A percentile compares a stretch with the other conserved stretches of the same genome.
phyloP scores from a whole-genome alignment of 35 echinoderm and acorn worm species.

The Diadema setosum region DNA sequence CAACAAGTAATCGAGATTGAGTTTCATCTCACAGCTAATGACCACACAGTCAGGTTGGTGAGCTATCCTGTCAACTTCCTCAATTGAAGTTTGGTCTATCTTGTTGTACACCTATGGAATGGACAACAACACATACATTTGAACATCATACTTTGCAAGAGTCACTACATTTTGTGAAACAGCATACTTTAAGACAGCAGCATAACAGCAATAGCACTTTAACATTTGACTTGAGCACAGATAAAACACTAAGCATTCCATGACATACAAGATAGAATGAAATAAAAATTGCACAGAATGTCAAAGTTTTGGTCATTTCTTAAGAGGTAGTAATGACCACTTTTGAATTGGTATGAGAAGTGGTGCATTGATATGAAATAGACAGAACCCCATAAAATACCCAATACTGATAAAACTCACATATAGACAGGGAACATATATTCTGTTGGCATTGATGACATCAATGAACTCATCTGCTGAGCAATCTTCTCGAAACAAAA shows the following conservation, averaged over 20 bases:
- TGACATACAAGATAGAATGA: no score
- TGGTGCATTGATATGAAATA: no score
- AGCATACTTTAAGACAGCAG: no score
- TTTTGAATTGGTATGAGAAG: no score
- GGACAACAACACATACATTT: not conserved
- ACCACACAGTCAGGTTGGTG: slow-evolving; percentile 83
- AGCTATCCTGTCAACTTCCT: slow-evolving; percentile 89
- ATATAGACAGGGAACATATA: slow-evolving; percentile 94
- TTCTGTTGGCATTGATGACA: slow-evolving; percentile 78
- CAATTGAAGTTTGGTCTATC: slow-evolving; percentile 97
- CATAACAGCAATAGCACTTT: no score
- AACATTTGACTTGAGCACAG: no score
- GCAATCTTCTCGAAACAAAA: slow-evolving; percentile 91
- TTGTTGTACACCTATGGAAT: slow-evolving; percentile 92
- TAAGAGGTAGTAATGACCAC: no score
- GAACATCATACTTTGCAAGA: not conserved
- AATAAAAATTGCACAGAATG: no score
- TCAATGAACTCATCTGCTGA: slow-evolving; percentile 95
- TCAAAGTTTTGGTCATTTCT: no score
- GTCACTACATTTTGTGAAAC: no score
- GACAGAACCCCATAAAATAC: no score
- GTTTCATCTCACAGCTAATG: slow-evolving; percentile 97
- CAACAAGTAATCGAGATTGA: slow-evolving; percentile 89
- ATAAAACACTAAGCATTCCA: no score
- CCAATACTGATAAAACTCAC: slow-evolving; percentile 56